Evolutionary conservation across 64 coral and sea anemone species (phyloP), one percentile per base, ranked within the genome.

Genomic region (Pocillopora verrucosa): DNA sequence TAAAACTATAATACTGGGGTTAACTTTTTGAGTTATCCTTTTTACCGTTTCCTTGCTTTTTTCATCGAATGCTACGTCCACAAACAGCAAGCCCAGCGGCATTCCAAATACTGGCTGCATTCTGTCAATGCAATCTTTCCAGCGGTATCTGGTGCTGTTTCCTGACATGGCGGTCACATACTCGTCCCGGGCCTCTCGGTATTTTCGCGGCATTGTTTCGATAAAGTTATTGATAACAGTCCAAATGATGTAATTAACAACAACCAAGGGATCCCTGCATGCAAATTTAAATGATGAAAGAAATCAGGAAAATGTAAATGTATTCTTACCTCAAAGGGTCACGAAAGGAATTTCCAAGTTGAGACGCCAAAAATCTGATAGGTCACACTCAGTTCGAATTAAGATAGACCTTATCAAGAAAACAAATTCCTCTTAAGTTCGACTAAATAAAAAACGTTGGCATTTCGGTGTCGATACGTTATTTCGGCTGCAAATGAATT

Each of bases 211-310:
- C 72, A 91, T 78, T 13, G 57, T 72, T 19, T 16, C n/a, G 1
- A 93, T 92, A 16, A 93, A 78, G 5, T 64, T 24, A 41, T 91
- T 56, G 12, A 96, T 90, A 7, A 93, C 51, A 13, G 69, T 88
- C 95, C 95, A 96, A 77, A 93, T 96, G 67, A 84, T 84, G 72
- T 96, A 96, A 56, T 96, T 96, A 68, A 90, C 88, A 24, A 96
- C 26, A 10, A 93, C 88, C 4, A 17, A 63, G 11, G 70, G 77
- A 51, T 96, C 74, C 13, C 95, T 96, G 65, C 56, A 89, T 13
- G 61, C 17, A 59, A 86, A 75, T 78, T 10, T 12, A 59, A 77
- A 76, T 75, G 19, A n/a, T 34, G 41, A 70, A 59, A 14, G 13
- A 75, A 74, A n/a, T 22, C 57, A 84, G 20, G 14, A 2, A 2